Evolutionary conservation across 2,888 invertebrate genomes (phyloP), one percentile per base, ranked within the genome.

Genomic region (Andrena praecox): DNA sequence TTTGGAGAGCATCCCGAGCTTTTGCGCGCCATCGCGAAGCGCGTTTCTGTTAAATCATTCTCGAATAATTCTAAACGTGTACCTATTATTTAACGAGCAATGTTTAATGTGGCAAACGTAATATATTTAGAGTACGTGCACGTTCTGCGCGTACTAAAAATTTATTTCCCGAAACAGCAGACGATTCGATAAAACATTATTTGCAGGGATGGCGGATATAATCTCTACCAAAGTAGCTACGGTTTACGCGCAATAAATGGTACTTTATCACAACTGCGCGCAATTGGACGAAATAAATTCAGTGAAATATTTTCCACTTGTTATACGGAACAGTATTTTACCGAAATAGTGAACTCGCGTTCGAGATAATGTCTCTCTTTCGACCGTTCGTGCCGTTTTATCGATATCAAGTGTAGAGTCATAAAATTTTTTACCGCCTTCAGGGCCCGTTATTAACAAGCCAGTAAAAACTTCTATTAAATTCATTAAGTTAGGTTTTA

Each of bases 221-320:
- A 77, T 77, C 72, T 77, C 71, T 24, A n/a, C 63, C 56, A 72
- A 72, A 72, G 63, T 72, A 52, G 33, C 10, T 56, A 56, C 63
- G 54, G 76, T 72, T 64, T 56, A 54, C 54, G 63, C 54, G 72
- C 63, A 33, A 72, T 64, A 72, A 71, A 77, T 63, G 76, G 29
- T 48, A 72, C 76, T 77, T 71, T 77, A 72, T 77, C 63, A 77
- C 33, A 63, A 77, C 52, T 56, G 42, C n/a, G 76, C 33, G 63
- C 76, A 77, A 77, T 72, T 77, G 63, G 76, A 56, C 27, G 54
- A 77, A 72, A 72, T 77, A 72, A 77, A 77, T 77, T 72, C 72
- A 1, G 12, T 56, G 56, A 77, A 77, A 63, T 72, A 77, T 77
- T 77, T 64, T 72, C 56, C 56, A 72, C 76, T 77, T 77, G 73